A percentile compares a stretch with the other conserved stretches of the same genome.
Conservation (phyloP, 2,888 invertebrate genomes). For the Meandrusa payeni region DNA sequence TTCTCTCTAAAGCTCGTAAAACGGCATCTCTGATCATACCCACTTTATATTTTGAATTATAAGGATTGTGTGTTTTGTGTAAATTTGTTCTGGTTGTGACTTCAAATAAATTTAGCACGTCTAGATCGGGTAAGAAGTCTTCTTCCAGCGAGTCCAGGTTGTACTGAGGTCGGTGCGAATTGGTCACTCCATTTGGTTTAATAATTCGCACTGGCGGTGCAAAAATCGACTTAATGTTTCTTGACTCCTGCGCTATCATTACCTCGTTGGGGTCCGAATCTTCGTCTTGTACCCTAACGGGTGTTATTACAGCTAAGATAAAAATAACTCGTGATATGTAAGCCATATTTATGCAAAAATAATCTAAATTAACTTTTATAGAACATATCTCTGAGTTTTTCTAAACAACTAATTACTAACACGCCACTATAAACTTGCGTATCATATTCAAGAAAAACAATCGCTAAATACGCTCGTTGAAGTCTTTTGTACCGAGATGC, state of each 20-base stretch:
- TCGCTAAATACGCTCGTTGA: slow-evolving; percentile 38
- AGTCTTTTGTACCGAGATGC: slow-evolving; percentile 42
- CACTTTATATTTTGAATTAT: slow-evolving; percentile 60
- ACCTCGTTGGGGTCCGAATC: slow-evolving; percentile 64
- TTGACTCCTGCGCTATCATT: slow-evolving; percentile 71
- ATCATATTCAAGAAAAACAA: slow-evolving; percentile 26
- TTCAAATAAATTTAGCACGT: slow-evolving; percentile 43
- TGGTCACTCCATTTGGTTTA: slow-evolving; percentile 60
- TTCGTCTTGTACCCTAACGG: slow-evolving; percentile 46
- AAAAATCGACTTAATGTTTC: slow-evolving; percentile 60
- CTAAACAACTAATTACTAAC: slow-evolving; percentile 11
- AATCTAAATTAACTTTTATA: slow-evolving; percentile 10
- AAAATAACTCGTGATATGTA: slow-evolving; percentile 36
- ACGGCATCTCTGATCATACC: slow-evolving; percentile 76
- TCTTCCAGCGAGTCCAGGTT: slow-evolving; percentile 65
- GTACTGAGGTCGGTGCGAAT: slow-evolving; percentile 72
- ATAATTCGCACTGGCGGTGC: slow-evolving; percentile 57
- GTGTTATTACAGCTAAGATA: slow-evolving; percentile 33
- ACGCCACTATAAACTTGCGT: slow-evolving; percentile 25
- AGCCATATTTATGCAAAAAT: slow-evolving; percentile 42
- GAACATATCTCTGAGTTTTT: slow-evolving; percentile 12
- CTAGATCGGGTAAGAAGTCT: slow-evolving; percentile 41
- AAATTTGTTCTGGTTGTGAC: slow-evolving; percentile 44
- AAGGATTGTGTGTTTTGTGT: slow-evolving; percentile 52
- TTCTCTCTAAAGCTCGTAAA: slow-evolving; percentile 78